phyloP scores from a whole-genome alignment of 2,888 invertebrate genomes.

The Nycteola revayana region DNA sequence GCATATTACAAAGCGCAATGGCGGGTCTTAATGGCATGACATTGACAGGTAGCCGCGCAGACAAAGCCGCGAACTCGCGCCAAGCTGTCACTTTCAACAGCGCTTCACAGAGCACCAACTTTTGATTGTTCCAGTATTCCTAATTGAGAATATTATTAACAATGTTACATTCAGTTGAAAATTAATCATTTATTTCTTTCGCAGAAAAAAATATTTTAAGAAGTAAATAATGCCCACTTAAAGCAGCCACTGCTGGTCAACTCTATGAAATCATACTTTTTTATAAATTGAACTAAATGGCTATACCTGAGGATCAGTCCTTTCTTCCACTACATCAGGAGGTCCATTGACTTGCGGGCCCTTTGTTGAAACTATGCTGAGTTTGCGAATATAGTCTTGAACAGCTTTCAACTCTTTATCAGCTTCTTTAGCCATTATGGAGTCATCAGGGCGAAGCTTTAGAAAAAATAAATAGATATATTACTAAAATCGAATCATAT shows the following conservation, averaged over 20 bases:
- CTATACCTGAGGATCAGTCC: slow-evolving; percentile 85
- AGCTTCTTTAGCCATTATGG: slow-evolving; percentile 89
- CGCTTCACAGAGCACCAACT: slow-evolving; percentile 95
- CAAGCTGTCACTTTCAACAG: slow-evolving; percentile 94
- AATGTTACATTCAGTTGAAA: too few species aligned
- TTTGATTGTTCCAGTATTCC: slow-evolving; percentile 90
- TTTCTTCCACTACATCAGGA: slow-evolving; percentile 83
- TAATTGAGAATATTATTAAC: slow-evolving; percentile 23
- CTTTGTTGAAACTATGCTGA: slow-evolving; percentile 91
- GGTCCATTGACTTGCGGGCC: slow-evolving; percentile 90
- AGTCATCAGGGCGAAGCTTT: slow-evolving; percentile 92
- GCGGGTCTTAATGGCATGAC: slow-evolving; percentile 90
- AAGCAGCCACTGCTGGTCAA: too few species aligned
- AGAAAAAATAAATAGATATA: too few species aligned
- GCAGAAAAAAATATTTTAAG: too few species aligned
- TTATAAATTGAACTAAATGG: too few species aligned
- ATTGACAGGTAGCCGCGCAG: slow-evolving; percentile 91
- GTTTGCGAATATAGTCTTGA: slow-evolving; percentile 93
- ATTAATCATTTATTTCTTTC: too few species aligned
- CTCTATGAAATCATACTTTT: too few species aligned
- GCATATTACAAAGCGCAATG: slow-evolving; percentile 87
- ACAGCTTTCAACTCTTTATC: slow-evolving; percentile 92
- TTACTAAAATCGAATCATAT: too few species aligned
- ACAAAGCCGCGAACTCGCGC: slow-evolving; percentile 90
- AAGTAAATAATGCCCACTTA: too few species aligned